These are phyloP conservation scores for Enoplosus armatus DNA, from an alignment of 2,797 vertebrate genomes.

Conservation along the genomic window DNA sequence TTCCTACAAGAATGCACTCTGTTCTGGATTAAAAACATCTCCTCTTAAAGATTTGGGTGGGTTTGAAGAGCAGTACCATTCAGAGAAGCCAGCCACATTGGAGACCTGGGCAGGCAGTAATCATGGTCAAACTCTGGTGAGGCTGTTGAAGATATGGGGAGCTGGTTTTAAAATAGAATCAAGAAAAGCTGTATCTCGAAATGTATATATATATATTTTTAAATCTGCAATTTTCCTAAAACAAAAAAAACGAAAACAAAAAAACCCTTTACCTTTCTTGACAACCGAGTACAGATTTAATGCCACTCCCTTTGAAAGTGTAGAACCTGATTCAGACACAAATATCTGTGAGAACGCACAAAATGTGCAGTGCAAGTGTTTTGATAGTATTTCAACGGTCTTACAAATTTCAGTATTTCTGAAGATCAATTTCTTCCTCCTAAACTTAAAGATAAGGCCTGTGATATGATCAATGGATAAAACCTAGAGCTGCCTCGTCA, in stretches of 20 bases:
- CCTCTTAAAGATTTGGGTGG: constrained; percentile 70
- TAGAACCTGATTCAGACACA: constrained; percentile 77
- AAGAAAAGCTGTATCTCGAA: constrained; percentile 70
- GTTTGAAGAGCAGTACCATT: constrained; percentile 87
- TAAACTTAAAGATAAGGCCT: background rate
- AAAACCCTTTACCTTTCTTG: constrained; percentile 39
- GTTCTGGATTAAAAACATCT: constrained; percentile 57
- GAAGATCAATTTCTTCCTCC: background rate
- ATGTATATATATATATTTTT: constrained; percentile 30
- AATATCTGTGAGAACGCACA: constrained; percentile 5
- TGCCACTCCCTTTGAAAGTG: constrained; percentile 65
- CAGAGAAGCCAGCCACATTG: constrained; percentile 84
- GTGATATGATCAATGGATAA: constrained; percentile 7
- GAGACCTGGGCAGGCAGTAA: constrained; percentile 87
- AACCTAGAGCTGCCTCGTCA: background rate
- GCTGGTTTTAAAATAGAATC: constrained; percentile 83
- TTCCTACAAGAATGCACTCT: constrained; percentile 56
- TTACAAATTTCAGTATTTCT: background rate
- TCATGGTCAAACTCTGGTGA: constrained; percentile 87
- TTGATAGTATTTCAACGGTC: background rate
- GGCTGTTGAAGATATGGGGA: constrained; percentile 88
- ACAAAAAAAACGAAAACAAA: constrained; percentile 2
- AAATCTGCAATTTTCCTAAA: constrained; percentile 43
- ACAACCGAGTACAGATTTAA: constrained; percentile 55
- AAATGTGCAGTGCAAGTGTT: constrained; percentile 7